Base-by-base conservation (phyloP, 2,888 invertebrate genomes). In the Antheraea assamensis region DNA sequence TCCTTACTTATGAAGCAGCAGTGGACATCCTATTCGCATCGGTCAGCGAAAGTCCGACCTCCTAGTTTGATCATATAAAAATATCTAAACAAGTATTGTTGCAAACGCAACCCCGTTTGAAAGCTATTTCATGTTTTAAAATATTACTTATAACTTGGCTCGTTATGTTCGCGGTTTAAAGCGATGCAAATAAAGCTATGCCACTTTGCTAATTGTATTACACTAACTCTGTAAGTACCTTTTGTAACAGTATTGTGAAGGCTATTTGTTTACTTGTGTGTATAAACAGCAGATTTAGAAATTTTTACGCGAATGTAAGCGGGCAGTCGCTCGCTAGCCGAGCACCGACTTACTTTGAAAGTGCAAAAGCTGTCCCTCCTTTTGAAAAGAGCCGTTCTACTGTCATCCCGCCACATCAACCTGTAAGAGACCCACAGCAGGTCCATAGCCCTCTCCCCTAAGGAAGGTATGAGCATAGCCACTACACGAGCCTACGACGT, bases 101-200 rank as follows among this genome's bases (percentile, higher is more conserved):
- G 30, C 31, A 42, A 70, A 70, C 73, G 55, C 58, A 73, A 42
- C 42, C 58, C 21, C 47, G 24, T 27, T 70, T 21, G 27, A 70
- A 73, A 73, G 30, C 70, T 58, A 73, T 70, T 70, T 27, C 21
- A 21, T 42, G 58, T 73, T 73, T 61, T 70, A 58, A 70, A 70
- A 58, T 70, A 70, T n/a, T 55, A 70, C 73, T 70, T 30, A 19
- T 27, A 47, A 24, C 55, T 55, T 27, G 13, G 47, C 47, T n/a
- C 55, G 27, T 64, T 64, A 30, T 64, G 61, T 64, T 64, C 13
- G 27, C 27, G 61, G 27, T 64, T 64, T 64, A 27, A 10, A 30
- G 61, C 27, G 61, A 27, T 17, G 61, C 5, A 64, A 64, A 64
- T 30, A 64, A 64, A 64, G 30, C 3, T 64, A 15, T 30, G 17